phyloP scores from a whole-genome alignment of 2,113 vertebrate genomes.

The Syngnathus scovelli region DNA sequence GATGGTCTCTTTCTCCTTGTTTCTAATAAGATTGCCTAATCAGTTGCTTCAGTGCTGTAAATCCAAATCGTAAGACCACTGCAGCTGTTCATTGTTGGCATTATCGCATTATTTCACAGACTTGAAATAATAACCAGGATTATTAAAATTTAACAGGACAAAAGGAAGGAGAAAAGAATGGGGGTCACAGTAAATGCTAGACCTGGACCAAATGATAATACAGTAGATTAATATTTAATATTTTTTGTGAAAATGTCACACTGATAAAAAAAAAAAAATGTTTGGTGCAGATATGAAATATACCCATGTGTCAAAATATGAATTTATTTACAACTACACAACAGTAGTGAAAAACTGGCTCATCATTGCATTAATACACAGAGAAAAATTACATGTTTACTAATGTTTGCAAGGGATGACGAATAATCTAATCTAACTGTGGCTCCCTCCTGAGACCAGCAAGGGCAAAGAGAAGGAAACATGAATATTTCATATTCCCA shows the following conservation, averaged over 20 bases:
- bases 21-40: neutral
- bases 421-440: constrained; percentile 34
- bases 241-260: constrained; percentile 8
- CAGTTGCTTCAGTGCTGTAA: neutral
- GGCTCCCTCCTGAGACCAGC: constrained; percentile 27
- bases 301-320: constrained; percentile 54
- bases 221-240: neutral
- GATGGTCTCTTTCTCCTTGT: neutral
- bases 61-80: neutral
- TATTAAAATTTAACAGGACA: neutral
- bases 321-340: constrained; percentile 55
- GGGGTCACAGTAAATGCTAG: neutral
- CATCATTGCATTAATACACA: constrained; percentile 28
- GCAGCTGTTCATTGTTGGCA: neutral
- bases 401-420: constrained; percentile 32
- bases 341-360: constrained; percentile 22
- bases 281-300: constrained; percentile 53
- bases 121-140: neutral
- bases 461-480: constrained; percentile 21
- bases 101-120: neutral
- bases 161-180: neutral
- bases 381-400: constrained; percentile 32
- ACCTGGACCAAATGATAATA: constrained; percentile 1
- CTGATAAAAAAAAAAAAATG: constrained; percentile 28
- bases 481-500: constrained; percentile 45